Evolutionary conservation across 2,888 invertebrate genomes (phyloP).

Genomic region (Pristionchus mayeri): DNA sequence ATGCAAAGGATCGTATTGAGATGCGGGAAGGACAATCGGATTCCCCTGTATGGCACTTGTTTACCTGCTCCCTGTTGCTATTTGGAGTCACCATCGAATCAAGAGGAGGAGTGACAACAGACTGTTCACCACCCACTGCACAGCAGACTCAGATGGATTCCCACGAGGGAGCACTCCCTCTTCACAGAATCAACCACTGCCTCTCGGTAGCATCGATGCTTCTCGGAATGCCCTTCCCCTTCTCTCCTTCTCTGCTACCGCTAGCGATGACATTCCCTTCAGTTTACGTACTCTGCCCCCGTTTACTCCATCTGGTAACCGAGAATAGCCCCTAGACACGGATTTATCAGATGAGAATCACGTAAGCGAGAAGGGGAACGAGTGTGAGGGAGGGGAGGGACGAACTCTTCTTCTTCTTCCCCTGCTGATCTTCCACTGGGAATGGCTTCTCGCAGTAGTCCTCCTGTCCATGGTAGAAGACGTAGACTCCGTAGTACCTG

Average conservation of each 20-base stretch:
- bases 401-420: background rate
- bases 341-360: background rate
- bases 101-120: too few species aligned
- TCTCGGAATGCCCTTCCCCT: too few species aligned
- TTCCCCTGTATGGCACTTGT: slow-evolving; percentile 9
- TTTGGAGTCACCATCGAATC: background rate
- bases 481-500: slow-evolving; percentile 44
- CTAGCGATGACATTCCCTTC: background rate
- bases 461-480: slow-evolving; percentile 2
- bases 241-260: background rate
- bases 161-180: too few species aligned
- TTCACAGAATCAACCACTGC: too few species aligned
- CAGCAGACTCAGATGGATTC: too few species aligned
- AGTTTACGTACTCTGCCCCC: background rate
- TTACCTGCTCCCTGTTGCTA: slow-evolving; percentile 20
- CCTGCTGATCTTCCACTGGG: slow-evolving; percentile 18
- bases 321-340: background rate
- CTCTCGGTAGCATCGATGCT: too few species aligned
- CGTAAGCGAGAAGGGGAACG: background rate
- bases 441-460: slow-evolving; percentile 28
- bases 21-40: slow-evolving; percentile 19
- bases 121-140: too few species aligned
- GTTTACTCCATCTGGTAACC: background rate
- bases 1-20: background rate
- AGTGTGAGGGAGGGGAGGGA: background rate